A percentile compares a stretch with the other conserved stretches of the same genome.
Conservation (phyloP, 2,888 invertebrate genomes). For the Polyploca ridens region DNA sequence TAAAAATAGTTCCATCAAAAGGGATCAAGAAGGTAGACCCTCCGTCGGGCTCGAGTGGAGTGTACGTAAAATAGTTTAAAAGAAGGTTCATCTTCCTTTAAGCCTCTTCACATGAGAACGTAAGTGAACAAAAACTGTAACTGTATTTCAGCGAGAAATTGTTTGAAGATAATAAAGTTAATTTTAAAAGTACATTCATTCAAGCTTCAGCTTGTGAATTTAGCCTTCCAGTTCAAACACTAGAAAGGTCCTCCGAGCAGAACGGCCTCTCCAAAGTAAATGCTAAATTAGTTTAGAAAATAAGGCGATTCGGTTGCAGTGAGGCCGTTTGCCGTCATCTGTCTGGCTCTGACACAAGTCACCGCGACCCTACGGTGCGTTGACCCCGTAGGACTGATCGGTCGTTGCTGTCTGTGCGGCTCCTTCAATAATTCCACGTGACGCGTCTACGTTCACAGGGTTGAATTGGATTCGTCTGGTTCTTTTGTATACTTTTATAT, state of each 20-base stretch:
- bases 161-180: not conserved
- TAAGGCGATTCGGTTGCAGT: slow-evolving; percentile 6
- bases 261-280: slow-evolving; percentile 1
- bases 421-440: slow-evolving; percentile 9
- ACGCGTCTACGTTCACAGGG: slow-evolving; percentile 6
- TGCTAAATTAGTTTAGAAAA: slow-evolving; percentile 8
- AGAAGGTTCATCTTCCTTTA: not conserved
- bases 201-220: not conserved
- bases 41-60: not conserved
- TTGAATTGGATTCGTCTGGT: slow-evolving; percentile 9
- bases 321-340: slow-evolving; percentile 23
- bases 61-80: slow-evolving; percentile 6
- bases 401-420: slow-evolving; percentile 22
- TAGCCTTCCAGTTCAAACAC: slow-evolving; percentile 7
- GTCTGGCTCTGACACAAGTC: slow-evolving; percentile 42
- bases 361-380: slow-evolving; percentile 41
- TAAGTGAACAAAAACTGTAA: not conserved
- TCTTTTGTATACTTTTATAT: slow-evolving; percentile 1
- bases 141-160: not conserved
- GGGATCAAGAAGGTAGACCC: slow-evolving; percentile 7
- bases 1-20: slow-evolving; percentile 4
- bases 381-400: slow-evolving; percentile 37
- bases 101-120: not conserved
- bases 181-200: not conserved
- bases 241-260: not conserved